Conservation (phyloP, 2,113 vertebrate genomes). For the Ictalurus furcatus region DNA sequence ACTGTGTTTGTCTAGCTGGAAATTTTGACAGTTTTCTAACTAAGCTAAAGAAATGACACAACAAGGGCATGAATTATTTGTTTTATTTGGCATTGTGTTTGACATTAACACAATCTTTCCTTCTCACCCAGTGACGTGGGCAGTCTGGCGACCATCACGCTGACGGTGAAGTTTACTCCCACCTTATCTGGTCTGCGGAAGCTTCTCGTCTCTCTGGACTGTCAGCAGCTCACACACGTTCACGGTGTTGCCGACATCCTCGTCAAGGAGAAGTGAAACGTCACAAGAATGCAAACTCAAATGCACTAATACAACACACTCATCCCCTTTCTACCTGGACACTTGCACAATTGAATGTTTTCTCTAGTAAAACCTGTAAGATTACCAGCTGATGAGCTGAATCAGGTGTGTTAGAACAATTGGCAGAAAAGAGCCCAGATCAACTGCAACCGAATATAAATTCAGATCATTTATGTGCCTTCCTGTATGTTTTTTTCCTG, state of each 20-base stretch:
- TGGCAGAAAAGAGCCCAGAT: not conserved
- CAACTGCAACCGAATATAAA: too few species aligned
- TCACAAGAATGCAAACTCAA: too few species aligned
- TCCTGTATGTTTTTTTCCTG: too few species aligned
- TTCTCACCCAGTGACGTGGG: slow-evolving; percentile 76
- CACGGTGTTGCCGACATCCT: slow-evolving; percentile 77
- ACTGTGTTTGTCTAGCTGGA: too few species aligned
- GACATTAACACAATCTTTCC: slow-evolving; percentile 23
- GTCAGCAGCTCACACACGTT: slow-evolving; percentile 81
- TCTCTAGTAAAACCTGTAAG: not conserved
- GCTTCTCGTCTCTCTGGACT: slow-evolving; percentile 82
- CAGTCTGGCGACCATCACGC: slow-evolving; percentile 69
- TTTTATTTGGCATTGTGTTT: too few species aligned
- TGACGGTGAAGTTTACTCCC: slow-evolving; percentile 77
- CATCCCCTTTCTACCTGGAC: not conserved
- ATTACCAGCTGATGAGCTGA: not conserved
- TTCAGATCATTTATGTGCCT: too few species aligned
- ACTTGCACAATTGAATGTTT: not conserved
- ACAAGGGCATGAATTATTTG: too few species aligned
- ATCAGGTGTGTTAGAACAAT: not conserved
- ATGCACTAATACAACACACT: too few species aligned
- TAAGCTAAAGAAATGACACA: too few species aligned
- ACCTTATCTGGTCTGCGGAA: slow-evolving; percentile 76
- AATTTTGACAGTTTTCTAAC: too few species aligned
- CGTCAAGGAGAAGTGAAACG: slow-evolving; percentile 58